Conservation (phyloP, 2,113 vertebrate genomes). For the Sporophila hypoxantha region DNA sequence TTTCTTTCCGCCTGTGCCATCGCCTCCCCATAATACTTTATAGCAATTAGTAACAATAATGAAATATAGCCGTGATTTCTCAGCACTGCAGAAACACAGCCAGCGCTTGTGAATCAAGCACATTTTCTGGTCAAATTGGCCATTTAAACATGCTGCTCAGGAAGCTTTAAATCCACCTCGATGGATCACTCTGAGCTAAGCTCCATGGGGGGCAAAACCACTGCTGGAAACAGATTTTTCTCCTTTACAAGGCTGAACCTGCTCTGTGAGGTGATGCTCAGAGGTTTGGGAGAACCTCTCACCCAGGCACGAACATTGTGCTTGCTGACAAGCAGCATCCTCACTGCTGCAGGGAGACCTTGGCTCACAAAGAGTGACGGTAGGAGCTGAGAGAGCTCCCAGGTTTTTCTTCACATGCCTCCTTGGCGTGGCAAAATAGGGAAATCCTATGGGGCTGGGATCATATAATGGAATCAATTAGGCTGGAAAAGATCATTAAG, state of each 20-base stretch:
- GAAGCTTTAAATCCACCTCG: conserved; percentile 31
- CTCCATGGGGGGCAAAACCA: not conserved
- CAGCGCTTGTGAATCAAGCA: not conserved
- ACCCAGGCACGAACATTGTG: accelerated
- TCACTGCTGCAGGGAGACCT: not conserved
- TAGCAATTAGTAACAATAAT: conserved; percentile 48
- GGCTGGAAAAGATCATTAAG: not conserved
- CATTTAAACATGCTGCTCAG: conserved; percentile 10
- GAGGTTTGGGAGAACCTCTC: not conserved
- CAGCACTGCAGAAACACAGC: not conserved
- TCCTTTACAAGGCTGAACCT: not conserved
- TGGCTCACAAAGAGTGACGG: not conserved
- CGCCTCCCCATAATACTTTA: not conserved
- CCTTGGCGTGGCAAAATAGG: not conserved
- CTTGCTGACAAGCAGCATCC: not conserved
- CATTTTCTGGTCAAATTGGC: conserved; percentile 31
- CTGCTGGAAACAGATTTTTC: not conserved
- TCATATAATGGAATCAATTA: not conserved
- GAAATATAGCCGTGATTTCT: conserved; percentile 30
- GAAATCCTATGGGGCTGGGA: not conserved
- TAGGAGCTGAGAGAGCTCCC: not conserved
- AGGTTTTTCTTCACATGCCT: not conserved
- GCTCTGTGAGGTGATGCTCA: not conserved
- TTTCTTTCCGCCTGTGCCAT: not conserved
- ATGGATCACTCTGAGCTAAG: not conserved